Conservation (phyloP, 2,888 invertebrate genomes). For the Conus canariensis region DNA sequence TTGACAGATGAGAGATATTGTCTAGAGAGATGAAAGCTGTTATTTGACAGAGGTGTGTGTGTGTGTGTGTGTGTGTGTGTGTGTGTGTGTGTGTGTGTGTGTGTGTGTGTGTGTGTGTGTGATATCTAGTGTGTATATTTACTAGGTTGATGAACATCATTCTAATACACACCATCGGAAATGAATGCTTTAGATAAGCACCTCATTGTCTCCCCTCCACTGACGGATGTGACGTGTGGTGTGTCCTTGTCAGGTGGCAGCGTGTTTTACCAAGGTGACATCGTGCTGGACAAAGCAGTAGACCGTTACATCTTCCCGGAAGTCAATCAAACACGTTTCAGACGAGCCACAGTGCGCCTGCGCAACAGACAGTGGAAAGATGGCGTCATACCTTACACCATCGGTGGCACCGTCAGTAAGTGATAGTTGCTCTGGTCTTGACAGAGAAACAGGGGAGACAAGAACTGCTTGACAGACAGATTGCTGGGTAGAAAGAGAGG, state of each 20-base stretch:
- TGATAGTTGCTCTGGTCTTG: slow-evolving; percentile 7
- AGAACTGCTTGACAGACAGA: too few species aligned
- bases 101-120: slow-evolving; percentile 10
- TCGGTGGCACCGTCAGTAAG: slow-evolving; percentile 61
- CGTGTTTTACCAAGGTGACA: slow-evolving; percentile 73
- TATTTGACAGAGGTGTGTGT: too few species aligned
- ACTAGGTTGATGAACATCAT: background rate
- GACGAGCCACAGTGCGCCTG: slow-evolving; percentile 60
- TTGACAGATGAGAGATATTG: too few species aligned
- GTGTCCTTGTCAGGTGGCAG: slow-evolving; percentile 54
- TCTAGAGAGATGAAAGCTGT: too few species aligned
- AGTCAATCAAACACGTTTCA: slow-evolving; percentile 15
- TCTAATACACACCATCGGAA: too few species aligned
- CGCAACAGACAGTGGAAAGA: slow-evolving; percentile 63
- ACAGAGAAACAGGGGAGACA: too few species aligned
- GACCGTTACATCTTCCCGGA: slow-evolving; percentile 56
- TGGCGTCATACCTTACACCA: slow-evolving; percentile 62
- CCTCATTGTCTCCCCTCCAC: too few species aligned
- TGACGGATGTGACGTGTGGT: too few species aligned
- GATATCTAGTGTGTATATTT: background rate
- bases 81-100: slow-evolving; percentile 6
- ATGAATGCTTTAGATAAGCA: too few species aligned
- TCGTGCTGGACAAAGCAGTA: slow-evolving; percentile 64
- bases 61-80: slow-evolving; percentile 2
- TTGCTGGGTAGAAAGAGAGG: too few species aligned